Percentiles rank a stretch among this genome's conserved stretches.
Evolutionary conservation across 2,113 vertebrate species (phyloP).

Genomic region (Mixornis gularis): DNA sequence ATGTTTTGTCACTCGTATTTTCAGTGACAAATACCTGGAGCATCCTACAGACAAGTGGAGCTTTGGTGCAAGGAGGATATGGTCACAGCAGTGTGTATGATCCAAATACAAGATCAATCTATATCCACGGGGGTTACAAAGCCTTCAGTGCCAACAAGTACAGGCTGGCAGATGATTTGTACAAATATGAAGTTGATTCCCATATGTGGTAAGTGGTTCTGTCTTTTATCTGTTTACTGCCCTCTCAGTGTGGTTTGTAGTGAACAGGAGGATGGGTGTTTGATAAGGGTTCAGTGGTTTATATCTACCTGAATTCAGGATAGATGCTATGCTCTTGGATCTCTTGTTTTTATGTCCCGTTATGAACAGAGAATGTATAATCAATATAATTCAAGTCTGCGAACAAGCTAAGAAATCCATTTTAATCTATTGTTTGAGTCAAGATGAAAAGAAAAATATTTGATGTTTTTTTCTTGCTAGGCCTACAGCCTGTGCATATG

Average conservation of each 20-base stretch:
- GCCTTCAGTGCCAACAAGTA: conserved; percentile 96
- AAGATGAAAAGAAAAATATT: background rate
- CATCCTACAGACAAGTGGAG: conserved; percentile 78
- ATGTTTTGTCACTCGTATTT: background rate
- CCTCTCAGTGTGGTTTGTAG: fast-evolving
- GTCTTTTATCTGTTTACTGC: background rate
- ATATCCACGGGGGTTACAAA: conserved; percentile 95
- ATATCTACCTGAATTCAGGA: background rate
- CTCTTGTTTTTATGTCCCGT: background rate
- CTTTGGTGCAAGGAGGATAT: conserved; percentile 93
- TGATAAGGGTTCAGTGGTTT: background rate
- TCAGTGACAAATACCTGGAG: conserved; percentile 85
- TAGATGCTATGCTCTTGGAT: background rate
- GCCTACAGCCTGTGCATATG: background rate
- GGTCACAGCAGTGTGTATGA: conserved; percentile 96
- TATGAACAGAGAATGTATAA: background rate
- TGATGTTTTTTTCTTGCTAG: background rate
- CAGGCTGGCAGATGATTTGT: conserved; percentile 90
- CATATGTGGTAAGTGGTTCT: conserved; percentile 82
- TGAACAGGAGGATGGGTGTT: background rate
- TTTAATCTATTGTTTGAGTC: conserved; percentile 1
- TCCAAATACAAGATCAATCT: conserved; percentile 78
- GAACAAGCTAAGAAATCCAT: background rate
- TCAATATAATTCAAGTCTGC: background rate
- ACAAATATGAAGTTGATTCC: conserved; percentile 84